Evolutionary conservation across 2,113 vertebrate genomes (phyloP), one percentile per base, ranked within the genome.

Genomic region (Eclectus roratus): DNA sequence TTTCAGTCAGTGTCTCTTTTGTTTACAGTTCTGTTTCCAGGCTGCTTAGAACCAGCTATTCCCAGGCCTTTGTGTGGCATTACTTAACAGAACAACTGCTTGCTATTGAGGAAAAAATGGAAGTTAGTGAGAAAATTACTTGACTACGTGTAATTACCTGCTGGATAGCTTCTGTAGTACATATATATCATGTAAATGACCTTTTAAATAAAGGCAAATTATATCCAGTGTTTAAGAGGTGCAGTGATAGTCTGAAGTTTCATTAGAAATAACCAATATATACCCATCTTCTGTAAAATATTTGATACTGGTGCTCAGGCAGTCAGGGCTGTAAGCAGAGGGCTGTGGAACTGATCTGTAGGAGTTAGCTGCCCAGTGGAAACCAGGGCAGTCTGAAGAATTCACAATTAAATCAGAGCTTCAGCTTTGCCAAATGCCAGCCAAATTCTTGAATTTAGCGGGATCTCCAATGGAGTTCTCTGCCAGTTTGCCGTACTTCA

Each of bases 131-230:
- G 80, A 93, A 72, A 68, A 93, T 88, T 61, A 28, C 74, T 81
- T 29, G 37, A 50, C 29, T 83, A 31, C 83, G 25, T 66, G 13
- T 18, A 89, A 63, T 80, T 93, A 44, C n/a, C 63, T 89, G 15
- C 47, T 64, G 55, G 11, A 21, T 92, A 83, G n/a, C 65, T 93
- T 64, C 31, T 46, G 46, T 74, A 81, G 55, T 80, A 78, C 47
- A 41, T 37, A 29, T 33, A 13, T 66, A 17, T 95, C 33, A 71
- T 55, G 55, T 74, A 88, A 89, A 71, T 71, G 24, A 60, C 73
- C 49, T 80, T 85, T 74, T 78, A 86, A 94, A 91, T 90, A 91
- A 91, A 18, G 33, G 27, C 19, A 73, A 84, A 91, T 85, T 60
- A 10, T 10, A 39, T 88, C 35, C 16, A 39, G 88, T 91, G 80